Evolutionary conservation across 2,113 vertebrate genomes (phyloP), one percentile per base, ranked within the genome.

Genomic region (Melanostigma gelatinosum): DNA sequence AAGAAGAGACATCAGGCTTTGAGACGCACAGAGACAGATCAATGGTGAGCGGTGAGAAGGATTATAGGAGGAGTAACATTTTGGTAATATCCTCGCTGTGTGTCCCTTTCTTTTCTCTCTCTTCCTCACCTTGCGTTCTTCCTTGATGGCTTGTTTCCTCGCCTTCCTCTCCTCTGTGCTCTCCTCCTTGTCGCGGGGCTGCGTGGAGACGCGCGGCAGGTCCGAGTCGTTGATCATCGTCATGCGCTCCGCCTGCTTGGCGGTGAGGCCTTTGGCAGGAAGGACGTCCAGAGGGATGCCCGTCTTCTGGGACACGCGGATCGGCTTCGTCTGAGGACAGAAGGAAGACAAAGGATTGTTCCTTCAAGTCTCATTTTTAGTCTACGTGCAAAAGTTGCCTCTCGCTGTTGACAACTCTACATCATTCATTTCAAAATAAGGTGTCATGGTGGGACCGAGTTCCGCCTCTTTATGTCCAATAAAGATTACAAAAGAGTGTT

Each of bases 221-320:
- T 99, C 98, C 6, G 92, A 94, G 88, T 89, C 92, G 48, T 97
- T 96, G 79, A 99, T 97, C 82, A 95, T 94, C 10, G 96, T 95
- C 96, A 99, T 97, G 72, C 95, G 94, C 78, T 99, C 98, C 0
- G 91, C 85, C 87, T 98, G 98, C 86, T 94, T 96, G 50, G 94
- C 94, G 0, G 97, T 98, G 40, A 87, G 95, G 6, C 96, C 95
- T 44, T 90, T 95, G 80, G 90, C 60, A 16, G 96, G 95, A 50
- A 99, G 93, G 52, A 99, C 22, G 11, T 95, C 93, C 22, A 99
- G 94, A 1, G 97, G 98, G 74, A 99, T 94, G 36, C 98, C 98
- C 0, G 97, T 97, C 95, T 96, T 98, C 24, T 89, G 69, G 98
- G 98, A 99, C 52, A 99, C 92, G 1, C 64, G 93, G 90, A 99